Evolutionary conservation across 2,888 invertebrate genomes (phyloP), one percentile per base, ranked within the genome.

Genomic region (Spilosoma lubricipeda): DNA sequence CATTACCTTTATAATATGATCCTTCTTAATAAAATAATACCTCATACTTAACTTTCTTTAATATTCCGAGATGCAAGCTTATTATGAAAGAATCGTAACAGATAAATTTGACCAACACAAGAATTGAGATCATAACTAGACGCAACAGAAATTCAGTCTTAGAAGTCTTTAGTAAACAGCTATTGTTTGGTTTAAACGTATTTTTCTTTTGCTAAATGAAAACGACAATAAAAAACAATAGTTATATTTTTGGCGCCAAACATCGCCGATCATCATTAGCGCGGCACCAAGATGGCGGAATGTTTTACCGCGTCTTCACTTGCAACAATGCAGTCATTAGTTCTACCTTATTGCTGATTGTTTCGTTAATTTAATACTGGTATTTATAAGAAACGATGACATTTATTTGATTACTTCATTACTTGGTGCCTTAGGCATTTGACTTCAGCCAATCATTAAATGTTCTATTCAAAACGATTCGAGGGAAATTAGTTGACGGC

Each of bases 311-410:
- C 87, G 82, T 90, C 91, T 91, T 90, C 87, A 91, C 92, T 88
- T 84, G 72, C 82, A 87, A 93, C 93, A 94, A 93, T 92, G 77
- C 79, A 85, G 79, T 82, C 84, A 89, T 92, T 88, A 92, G 87
- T 77, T 80, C 76, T 77, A 78, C 78, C 70, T 93, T 91, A 93
- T 91, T 90, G 86, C 91, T 92, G 91, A 94, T 94, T 94, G 92
- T 93, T 88, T 74, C 63, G 39, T 48, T 71, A 48, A 71, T 48
- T 71, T 66, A 74, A 72, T 48, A 42, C 45, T 52, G 33, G 52
- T 56, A 30, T 42, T 64, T 70, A 66, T 52, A 64, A 33, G 56
- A 72, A 67, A 76, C 65, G 45, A 23, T 65, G 71, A 71, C 71
- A 33, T 23, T 65, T n/a, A 36, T 30, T 45, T 71, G 45, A 71